These are phyloP conservation scores for Chymomyza amoena DNA, from an alignment of 2,888 invertebrate species.

Conservation along the genomic window DNA sequence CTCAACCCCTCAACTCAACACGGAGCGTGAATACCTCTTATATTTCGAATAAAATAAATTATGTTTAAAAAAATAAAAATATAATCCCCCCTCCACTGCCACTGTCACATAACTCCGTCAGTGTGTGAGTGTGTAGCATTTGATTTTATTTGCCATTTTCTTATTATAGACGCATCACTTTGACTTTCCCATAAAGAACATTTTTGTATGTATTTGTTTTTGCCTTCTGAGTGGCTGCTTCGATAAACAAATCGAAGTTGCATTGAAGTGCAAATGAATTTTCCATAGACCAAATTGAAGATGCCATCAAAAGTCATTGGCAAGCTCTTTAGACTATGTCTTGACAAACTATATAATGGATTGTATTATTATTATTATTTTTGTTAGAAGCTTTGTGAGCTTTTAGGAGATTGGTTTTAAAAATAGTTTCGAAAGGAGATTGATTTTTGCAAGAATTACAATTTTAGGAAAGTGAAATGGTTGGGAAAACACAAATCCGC, in stretches of 20 bases:
- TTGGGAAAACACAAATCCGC: too few relatives aligned
- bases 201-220: not conserved
- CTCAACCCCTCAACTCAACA: too few relatives aligned
- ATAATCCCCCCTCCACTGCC: too few relatives aligned
- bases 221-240: not conserved
- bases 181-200: not conserved
- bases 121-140: not conserved
- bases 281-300: not conserved
- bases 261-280: conserved; percentile 6
- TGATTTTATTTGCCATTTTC: conserved; percentile 3
- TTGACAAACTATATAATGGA: conserved; percentile 37
- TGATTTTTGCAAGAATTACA: too few relatives aligned
- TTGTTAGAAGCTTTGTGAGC: conserved; percentile 23
- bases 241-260: not conserved
- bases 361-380: conserved; percentile 61
- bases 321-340: not conserved
- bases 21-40: too few relatives aligned
- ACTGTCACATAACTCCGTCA: not conserved
- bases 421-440: too few relatives aligned
- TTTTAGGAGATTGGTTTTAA: not conserved
- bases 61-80: too few relatives aligned
- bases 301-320: not conserved
- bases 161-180: not conserved
- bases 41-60: too few relatives aligned
- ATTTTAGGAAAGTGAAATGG: too few relatives aligned